Percentiles rank a stretch among this genome's conserved stretches.
Conservation (phyloP, 2,113 vertebrate species). For the Strigops habroptila region DNA sequence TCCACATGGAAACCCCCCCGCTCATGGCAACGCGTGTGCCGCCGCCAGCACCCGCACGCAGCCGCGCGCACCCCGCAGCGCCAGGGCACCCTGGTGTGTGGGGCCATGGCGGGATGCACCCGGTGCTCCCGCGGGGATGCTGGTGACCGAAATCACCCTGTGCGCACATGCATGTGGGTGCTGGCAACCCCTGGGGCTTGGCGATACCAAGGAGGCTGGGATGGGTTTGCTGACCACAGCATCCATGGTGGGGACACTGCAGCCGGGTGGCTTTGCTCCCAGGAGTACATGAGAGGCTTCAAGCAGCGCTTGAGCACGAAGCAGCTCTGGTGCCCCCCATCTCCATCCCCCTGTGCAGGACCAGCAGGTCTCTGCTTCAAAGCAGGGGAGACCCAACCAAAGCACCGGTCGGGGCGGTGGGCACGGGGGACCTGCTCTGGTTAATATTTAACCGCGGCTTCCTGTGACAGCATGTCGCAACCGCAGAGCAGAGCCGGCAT, state of each 20-base stretch:
- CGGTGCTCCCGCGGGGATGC: not conserved
- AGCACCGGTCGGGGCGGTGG: not conserved
- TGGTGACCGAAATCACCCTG: rapidly evolving
- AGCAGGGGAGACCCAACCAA: not conserved
- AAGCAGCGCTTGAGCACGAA: no score
- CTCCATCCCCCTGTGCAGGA: not conserved
- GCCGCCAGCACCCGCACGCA: not conserved
- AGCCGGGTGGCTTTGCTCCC: rapidly evolving
- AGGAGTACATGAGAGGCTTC: not conserved
- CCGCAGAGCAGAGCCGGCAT: slow-evolving; percentile 49
- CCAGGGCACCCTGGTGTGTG: rapidly evolving
- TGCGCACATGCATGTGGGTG: rapidly evolving
- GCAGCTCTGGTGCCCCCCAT: rapidly evolving
- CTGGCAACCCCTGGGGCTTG: rapidly evolving
- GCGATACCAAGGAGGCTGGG: not conserved
- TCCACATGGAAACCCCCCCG: slow-evolving; percentile 40
- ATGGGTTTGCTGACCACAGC: not conserved
- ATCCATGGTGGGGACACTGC: not conserved
- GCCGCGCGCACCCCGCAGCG: not conserved
- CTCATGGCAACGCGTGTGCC: not conserved
- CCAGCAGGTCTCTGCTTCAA: not conserved
- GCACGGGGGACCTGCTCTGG: not conserved
- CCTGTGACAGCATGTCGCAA: slow-evolving; percentile 53
- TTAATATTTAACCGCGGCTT: slow-evolving; percentile 61
- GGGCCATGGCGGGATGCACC: rapidly evolving